phyloP scores from a whole-genome alignment of 2,113 vertebrate genomes.

The Suncus etruscus region DNA sequence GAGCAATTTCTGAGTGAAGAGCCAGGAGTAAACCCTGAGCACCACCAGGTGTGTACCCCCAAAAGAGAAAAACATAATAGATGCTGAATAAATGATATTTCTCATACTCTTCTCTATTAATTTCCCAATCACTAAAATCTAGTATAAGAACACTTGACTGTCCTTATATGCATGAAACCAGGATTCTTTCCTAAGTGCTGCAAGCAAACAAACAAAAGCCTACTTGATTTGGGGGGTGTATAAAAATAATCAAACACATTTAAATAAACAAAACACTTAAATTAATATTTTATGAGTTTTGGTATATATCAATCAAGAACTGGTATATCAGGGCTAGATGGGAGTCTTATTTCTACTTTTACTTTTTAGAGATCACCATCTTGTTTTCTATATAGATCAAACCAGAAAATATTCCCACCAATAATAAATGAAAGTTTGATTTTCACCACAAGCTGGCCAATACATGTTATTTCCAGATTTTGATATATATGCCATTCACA shows the following conservation, averaged over 20 bases:
- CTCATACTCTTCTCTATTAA: background rate
- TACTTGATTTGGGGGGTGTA: background rate
- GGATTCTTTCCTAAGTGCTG: too few species aligned
- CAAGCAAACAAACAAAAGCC: too few species aligned
- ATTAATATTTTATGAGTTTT: too few species aligned
- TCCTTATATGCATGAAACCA: too few species aligned
- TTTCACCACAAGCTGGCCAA: background rate
- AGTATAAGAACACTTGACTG: background rate
- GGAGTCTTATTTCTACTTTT: too few species aligned
- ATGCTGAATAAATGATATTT: background rate
- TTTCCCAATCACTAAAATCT: background rate
- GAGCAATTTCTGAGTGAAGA: too few species aligned
- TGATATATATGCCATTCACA: background rate
- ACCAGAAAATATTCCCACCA: background rate
- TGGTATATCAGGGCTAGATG: too few species aligned
- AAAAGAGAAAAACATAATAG: background rate
- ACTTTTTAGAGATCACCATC: too few species aligned
- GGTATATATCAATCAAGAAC: too few species aligned
- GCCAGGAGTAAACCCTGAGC: too few species aligned
- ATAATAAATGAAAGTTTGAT: background rate
- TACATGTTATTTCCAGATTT: background rate
- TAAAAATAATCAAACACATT: background rate
- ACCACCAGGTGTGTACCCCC: too few species aligned
- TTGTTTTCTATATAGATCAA: too few species aligned
- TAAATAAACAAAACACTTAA: background rate